A percentile compares a stretch with the other conserved stretches of the same genome.
These are phyloP conservation scores for Tachina lurida DNA, from an alignment of 2,888 invertebrate genomes.

Conservation along the genomic window DNA sequence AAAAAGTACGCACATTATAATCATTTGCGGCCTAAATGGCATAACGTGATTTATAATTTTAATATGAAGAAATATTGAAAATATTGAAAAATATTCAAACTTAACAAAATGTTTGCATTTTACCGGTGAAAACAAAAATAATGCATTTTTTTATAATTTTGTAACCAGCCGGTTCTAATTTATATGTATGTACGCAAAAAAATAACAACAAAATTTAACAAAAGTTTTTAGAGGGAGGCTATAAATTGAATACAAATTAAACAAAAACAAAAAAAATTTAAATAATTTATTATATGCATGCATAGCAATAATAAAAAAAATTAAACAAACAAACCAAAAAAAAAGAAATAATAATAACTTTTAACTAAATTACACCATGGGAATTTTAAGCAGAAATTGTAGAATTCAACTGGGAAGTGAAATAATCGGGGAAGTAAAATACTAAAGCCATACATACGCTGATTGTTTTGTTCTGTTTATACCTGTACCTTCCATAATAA, in stretches of 20 bases:
- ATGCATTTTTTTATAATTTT: background rate
- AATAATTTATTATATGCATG: constrained; percentile 12
- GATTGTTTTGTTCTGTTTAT: constrained; percentile 16
- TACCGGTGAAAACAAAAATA: background rate
- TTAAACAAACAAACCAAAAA: background rate
- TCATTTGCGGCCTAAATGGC: too few relatives aligned
- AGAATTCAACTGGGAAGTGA: constrained; percentile 17
- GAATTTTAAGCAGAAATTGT: constrained; percentile 55
- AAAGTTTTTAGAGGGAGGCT: constrained; percentile 33
- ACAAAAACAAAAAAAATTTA: background rate
- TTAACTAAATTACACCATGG: background rate
- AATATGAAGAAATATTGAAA: background rate
- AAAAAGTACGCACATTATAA: too few relatives aligned
- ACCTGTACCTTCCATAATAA: background rate
- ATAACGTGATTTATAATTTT: background rate
- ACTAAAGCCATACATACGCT: background rate
- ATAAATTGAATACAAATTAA: constrained; percentile 55
- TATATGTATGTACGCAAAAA: constrained; percentile 24
- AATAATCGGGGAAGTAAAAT: constrained; percentile 49
- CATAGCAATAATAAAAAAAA: background rate
- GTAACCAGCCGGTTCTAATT: constrained; percentile 9
- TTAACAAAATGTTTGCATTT: background rate
- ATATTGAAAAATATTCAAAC: background rate
- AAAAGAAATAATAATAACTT: too few relatives aligned
- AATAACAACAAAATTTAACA: constrained; percentile 33